Evolutionary conservation across 2,888 invertebrate species (phyloP).

Genomic region (Heliconius ismenius): DNA sequence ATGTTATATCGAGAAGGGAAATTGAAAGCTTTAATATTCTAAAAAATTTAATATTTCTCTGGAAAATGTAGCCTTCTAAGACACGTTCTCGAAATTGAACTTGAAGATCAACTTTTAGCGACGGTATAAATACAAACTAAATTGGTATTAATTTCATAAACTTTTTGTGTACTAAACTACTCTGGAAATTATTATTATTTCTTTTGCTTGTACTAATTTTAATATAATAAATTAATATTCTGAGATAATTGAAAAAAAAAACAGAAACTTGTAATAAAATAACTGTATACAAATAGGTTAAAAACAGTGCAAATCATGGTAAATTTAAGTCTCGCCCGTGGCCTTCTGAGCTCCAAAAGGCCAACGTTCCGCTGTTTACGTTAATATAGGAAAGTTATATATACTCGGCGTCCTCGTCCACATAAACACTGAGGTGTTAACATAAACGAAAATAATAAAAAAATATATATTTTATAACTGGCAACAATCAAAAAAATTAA

Average conservation of each 20-base stretch:
- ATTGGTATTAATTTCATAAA: too few relatives aligned
- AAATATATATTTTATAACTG: background rate
- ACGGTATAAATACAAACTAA: too few relatives aligned
- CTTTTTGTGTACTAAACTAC: too few relatives aligned
- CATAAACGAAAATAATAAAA: slow-evolving; percentile 10
- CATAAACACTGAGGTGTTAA: slow-evolving; percentile 29
- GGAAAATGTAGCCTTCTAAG: too few relatives aligned
- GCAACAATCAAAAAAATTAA: background rate
- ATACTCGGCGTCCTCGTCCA: slow-evolving; percentile 57
- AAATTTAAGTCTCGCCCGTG: slow-evolving; percentile 16
- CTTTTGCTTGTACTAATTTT: too few relatives aligned
- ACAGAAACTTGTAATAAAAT: too few relatives aligned
- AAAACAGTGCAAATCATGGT: slow-evolving; percentile 9
- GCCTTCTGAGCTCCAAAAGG: slow-evolving; percentile 51
- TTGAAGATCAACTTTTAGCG: too few relatives aligned
- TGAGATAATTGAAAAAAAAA: too few relatives aligned
- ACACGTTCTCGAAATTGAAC: too few relatives aligned
- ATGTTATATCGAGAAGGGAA: background rate
- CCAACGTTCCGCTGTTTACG: slow-evolving; percentile 62
- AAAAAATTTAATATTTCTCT: too few relatives aligned
- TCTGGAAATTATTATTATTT: too few relatives aligned
- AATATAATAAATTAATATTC: too few relatives aligned
- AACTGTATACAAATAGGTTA: background rate
- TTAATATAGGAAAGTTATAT: slow-evolving; percentile 42
- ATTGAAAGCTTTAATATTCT: background rate